Evolutionary conservation across 1,140 invertebrate species (phyloP), one percentile per base, ranked within the genome.

Genomic region (Drosophila neocordata): DNA sequence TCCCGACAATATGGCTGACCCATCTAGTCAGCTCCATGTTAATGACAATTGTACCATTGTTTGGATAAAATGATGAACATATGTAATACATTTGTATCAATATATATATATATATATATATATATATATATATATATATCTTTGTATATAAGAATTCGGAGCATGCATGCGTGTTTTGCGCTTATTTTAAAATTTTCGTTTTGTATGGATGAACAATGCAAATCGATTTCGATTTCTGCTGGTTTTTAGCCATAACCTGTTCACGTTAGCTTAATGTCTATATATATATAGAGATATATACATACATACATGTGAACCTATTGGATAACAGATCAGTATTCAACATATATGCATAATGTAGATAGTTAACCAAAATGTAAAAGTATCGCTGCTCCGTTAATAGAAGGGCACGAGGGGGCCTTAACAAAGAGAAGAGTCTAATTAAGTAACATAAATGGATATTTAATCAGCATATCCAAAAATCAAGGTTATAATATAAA

Each of bases 141-240:
- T 13, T 0, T 18, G 15, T 44, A 15, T 18, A 8, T 44, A 44
- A 44, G 7, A 15, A 44, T 44, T 44, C 18, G 13, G 15, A 44
- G 41, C 41, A 18, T 44, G n/a, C n/a, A n/a, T 44, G 13, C 41
- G 41, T 44, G 41, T 6, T 7, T 18, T 44, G 41, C 9, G 41
- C 41, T 44, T 18, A 44, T 44, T 44, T 44, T 44, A 44, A 44
- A 18, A 1, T 18, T 44, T 44, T 44, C 6, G 13, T 38, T 44
- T 13, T 44, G 41, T 18, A 15, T 44, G 41, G 6, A 18, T 44
- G 41, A 11, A 44, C 41, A 44, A 44, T 44, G 41, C 41, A 44
- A 44, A 44, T 44, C 41, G 41, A 44, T 44, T 44, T 44, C 41
- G 41, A 44, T 44, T 44, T 44, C 41, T 44, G 41, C 15, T 44